These are phyloP conservation scores for Drosophila colorata DNA, from an alignment of 2,888 invertebrate genomes.

Conservation along the genomic window DNA sequence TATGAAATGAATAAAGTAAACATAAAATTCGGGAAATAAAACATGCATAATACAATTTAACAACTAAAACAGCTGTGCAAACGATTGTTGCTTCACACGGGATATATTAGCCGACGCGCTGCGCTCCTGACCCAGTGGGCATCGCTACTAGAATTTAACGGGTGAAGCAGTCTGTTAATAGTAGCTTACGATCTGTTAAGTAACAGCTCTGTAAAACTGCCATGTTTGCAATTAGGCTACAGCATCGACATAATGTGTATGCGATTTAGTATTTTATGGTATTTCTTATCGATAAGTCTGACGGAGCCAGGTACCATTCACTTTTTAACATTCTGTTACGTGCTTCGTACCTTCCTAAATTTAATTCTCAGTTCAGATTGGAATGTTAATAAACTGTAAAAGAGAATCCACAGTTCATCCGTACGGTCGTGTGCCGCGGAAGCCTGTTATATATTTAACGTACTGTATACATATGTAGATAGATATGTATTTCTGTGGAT, in stretches of 20 bases:
- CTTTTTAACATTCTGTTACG: slow-evolving; percentile 32
- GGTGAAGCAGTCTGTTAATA: not conserved
- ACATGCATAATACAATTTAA: too few relatives aligned
- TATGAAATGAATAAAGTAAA: too few relatives aligned
- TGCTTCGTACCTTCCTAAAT: slow-evolving; percentile 1
- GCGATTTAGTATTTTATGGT: slow-evolving; percentile 1
- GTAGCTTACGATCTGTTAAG: not conserved
- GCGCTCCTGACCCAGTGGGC: not conserved
- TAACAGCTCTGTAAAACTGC: not conserved
- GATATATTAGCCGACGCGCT: not conserved
- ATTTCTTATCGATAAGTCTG: not conserved
- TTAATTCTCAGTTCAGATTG: slow-evolving; percentile 12
- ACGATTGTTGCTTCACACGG: not conserved
- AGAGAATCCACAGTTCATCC: slow-evolving; percentile 37
- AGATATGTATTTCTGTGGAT: slow-evolving; percentile 19
- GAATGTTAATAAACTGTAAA: slow-evolving; percentile 43
- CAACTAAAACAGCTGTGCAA: not conserved
- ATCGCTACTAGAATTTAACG: not conserved
- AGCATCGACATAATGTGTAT: not conserved
- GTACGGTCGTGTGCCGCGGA: slow-evolving; percentile 45
- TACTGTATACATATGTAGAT: slow-evolving; percentile 17
- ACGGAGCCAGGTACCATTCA: not conserved
- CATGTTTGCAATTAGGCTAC: not conserved
- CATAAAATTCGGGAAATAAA: too few relatives aligned
- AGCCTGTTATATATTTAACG: slow-evolving; percentile 18